These are phyloP conservation scores for Pemphigus obesinymphae DNA, from an alignment of 1,140 invertebrate genomes.

Conservation along the genomic window DNA sequence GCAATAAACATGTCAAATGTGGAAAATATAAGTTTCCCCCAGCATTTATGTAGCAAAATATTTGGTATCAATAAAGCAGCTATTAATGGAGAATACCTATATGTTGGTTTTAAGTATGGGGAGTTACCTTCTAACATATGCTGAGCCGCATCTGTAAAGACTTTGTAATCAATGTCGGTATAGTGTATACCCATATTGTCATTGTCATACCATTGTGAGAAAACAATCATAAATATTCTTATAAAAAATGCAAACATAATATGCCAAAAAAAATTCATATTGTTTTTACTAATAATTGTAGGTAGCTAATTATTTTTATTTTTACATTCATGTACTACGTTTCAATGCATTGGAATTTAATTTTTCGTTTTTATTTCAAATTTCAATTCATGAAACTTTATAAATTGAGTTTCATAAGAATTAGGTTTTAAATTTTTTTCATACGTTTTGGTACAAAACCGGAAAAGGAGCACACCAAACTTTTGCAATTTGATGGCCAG, in stretches of 20 bases:
- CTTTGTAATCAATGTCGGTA: slow-evolving; percentile 95
- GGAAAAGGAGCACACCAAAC: no score
- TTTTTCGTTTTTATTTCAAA: no score
- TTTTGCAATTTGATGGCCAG: no score
- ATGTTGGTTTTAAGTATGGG: slow-evolving; percentile 85
- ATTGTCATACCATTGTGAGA: slow-evolving; percentile 77
- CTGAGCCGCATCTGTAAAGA: slow-evolving; percentile 89
- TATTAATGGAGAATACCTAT: slow-evolving; percentile 89
- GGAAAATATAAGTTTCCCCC: slow-evolving; percentile 90
- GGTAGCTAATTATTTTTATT: slow-evolving; percentile 43
- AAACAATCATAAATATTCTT: slow-evolving; percentile 68
- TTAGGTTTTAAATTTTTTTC: slow-evolving; percentile 65
- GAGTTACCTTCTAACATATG: slow-evolving; percentile 70
- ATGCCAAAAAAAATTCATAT: slow-evolving; percentile 41
- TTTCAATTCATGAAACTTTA: slow-evolving; percentile 65
- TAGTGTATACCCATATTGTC: slow-evolving; percentile 70
- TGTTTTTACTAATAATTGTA: neutral
- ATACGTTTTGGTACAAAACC: no score
- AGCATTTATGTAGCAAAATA: slow-evolving; percentile 62
- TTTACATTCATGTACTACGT: slow-evolving; percentile 62
- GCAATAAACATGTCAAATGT: slow-evolving; percentile 75
- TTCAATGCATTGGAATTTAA: slow-evolving; percentile 61
- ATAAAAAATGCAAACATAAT: slow-evolving; percentile 57
- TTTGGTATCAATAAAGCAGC: slow-evolving; percentile 84
- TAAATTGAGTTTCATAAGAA: slow-evolving; percentile 70